Evolutionary conservation across 2,888 invertebrate species (phyloP), one percentile per base, ranked within the genome.

Genomic region (Serrognathus titanus): DNA sequence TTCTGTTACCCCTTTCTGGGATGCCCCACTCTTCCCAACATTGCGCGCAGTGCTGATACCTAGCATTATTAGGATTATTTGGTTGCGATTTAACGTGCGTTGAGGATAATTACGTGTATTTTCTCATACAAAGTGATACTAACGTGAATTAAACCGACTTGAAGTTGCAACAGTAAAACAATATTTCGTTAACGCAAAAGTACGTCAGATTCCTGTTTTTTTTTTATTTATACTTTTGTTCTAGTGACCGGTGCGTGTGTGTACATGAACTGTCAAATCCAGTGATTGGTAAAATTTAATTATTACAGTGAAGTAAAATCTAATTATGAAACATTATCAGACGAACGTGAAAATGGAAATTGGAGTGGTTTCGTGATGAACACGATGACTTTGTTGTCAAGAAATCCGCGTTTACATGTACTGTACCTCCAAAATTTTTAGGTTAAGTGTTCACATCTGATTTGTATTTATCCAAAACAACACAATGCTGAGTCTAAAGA

Each of bases 401-500:
- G 43, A 11, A n/a, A 43, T 20, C 13, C n/a, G 13, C 9, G 43
- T 20, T 16, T 9, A 16, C 43, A 16, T 5, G 43, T 43, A 11
- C 39, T 24, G 6, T 49, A 38, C 51, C 45, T 51, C 20, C 36
- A 10, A 53, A 46, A 20, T 38, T 57, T 57, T 38, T 53, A 57
- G 57, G 57, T 57, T 57, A 57, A 54, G 53, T 49, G 53, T 50
- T 50, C 35, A 35, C 35, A 43, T 16, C 9, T 43, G 49, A 36
- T 48, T 43, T 49, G 13, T 10, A 43, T 16, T 20, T 16, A 43
- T 16, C 4, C 31, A 48, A 48, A 12, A 16, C 12, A 11, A 24
- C 36, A 55, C 57, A 64, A 92, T 92, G 92, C 82, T 92, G 79
- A 87, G 88, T 68, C 78, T 90, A 68, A 92, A 92, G 80, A 92